Evolutionary conservation across 2,888 invertebrate species (phyloP).

Genomic region (Choristoneura rosaceana): DNA sequence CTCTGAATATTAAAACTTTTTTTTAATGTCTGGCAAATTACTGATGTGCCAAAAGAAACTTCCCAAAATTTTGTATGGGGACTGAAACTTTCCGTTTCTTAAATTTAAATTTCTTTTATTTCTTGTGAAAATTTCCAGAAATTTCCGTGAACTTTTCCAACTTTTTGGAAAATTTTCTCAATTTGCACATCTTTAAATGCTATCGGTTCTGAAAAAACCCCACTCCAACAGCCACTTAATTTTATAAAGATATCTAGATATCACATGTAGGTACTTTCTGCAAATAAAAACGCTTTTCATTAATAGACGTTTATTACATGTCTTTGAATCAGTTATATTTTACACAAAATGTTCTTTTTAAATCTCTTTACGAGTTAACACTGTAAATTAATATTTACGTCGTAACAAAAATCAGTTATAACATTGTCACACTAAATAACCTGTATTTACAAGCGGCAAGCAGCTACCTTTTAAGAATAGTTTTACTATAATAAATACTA

Average conservation of each 20-base stretch:
- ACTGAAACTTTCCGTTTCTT: too few relatives aligned
- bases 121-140: too few relatives aligned
- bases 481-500: constrained; percentile 22
- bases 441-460: constrained; percentile 37
- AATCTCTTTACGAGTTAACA: constrained; percentile 9
- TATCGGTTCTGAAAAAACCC: not conserved
- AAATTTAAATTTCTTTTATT: too few relatives aligned
- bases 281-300: constrained; percentile 14
- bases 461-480: constrained; percentile 17
- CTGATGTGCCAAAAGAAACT: too few relatives aligned
- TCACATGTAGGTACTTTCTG: too few relatives aligned
- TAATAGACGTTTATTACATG: constrained; percentile 38
- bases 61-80: too few relatives aligned
- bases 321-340: constrained; percentile 26
- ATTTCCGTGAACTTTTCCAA: too few relatives aligned
- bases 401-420: constrained; percentile 25
- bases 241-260: not conserved
- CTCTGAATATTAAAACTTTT: not conserved
- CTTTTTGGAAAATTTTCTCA: too few relatives aligned
- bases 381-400: not conserved
- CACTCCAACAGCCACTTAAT: not conserved
- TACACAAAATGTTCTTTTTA: constrained; percentile 20
- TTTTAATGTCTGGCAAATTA: not conserved
- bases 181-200: not conserved
- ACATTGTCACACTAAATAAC: constrained; percentile 21